Evolutionary conservation across 92 coral and sea anemone genomes (phyloP).

Genomic region (Zoanthus sansibaricus): DNA sequence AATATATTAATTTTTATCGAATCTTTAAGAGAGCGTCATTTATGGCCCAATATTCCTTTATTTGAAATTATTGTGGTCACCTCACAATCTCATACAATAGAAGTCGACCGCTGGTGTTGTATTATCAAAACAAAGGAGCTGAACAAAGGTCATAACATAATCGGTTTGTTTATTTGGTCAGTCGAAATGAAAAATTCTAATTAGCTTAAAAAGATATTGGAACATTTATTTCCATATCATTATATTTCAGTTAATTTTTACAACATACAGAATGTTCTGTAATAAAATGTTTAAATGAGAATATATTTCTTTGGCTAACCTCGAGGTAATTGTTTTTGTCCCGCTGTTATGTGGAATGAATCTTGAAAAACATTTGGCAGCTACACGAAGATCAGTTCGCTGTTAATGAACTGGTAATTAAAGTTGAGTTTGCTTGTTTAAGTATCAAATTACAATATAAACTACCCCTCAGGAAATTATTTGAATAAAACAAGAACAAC

Average conservation of each 20-base stretch:
- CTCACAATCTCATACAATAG: slow-evolving; percentile 22
- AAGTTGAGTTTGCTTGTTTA: slow-evolving; percentile 17
- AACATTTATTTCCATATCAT: not conserved
- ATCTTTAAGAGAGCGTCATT: not conserved
- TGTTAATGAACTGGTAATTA: slow-evolving; percentile 33
- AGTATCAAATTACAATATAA: slow-evolving; percentile 5
- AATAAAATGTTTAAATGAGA: not conserved
- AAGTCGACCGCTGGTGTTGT: not conserved
- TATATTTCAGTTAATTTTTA: not conserved
- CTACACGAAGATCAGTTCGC: slow-evolving; percentile 30
- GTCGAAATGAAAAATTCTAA: slow-evolving; percentile 57
- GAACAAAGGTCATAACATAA: not conserved
- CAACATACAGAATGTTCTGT: not conserved
- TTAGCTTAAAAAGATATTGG: slow-evolving; percentile 7
- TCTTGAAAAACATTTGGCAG: not conserved
- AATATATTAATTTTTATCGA: slow-evolving; percentile 1
- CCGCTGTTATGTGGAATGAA: not conserved
- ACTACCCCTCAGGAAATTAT: not conserved
- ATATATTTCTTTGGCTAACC: not conserved
- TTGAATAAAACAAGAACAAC: not conserved
- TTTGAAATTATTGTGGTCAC: not conserved
- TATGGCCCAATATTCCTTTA: not conserved
- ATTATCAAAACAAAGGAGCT: slow-evolving; percentile 12
- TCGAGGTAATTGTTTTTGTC: not conserved
- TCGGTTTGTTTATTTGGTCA: slow-evolving; percentile 33